Evolutionary conservation across 2,113 vertebrate genomes (phyloP).

Genomic region (Myotis brandtii): DNA sequence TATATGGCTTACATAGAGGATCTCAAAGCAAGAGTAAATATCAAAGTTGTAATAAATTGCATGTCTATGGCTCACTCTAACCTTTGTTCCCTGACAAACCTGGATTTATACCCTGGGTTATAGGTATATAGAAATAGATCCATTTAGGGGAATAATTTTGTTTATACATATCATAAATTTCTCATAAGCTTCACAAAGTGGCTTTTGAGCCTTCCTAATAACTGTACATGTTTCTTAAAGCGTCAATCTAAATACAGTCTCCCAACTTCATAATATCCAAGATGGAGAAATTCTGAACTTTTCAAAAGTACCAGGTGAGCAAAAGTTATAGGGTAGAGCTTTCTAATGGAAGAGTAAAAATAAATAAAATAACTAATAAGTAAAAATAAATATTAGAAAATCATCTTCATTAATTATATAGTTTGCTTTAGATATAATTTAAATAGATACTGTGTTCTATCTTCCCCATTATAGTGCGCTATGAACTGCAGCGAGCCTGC

Average conservation of each 20-base stretch:
- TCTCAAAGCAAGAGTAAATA: not conserved
- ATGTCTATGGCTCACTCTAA: not conserved
- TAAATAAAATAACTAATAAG: not conserved
- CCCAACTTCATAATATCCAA: not conserved
- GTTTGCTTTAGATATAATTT: not conserved
- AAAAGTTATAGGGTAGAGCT: not conserved
- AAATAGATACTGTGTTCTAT: not conserved
- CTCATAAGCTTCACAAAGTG: not conserved
- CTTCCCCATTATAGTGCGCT: fast-evolving
- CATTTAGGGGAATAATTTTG: not conserved
- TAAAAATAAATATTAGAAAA: not conserved
- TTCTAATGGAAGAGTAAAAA: not conserved
- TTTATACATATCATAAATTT: not conserved
- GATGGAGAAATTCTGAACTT: not conserved
- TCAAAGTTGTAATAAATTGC: not conserved
- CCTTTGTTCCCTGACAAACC: not conserved
- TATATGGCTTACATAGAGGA: not conserved
- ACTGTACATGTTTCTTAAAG: not conserved
- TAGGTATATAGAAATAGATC: not conserved
- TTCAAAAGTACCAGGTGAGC: not conserved
- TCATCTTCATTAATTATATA: not conserved
- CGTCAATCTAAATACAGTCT: not conserved
- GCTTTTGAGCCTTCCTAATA: not conserved
- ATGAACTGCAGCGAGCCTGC: not conserved
- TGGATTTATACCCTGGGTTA: not conserved